Conservation (phyloP, 2,888 invertebrate genomes). For the Drosophila pegasa region DNA sequence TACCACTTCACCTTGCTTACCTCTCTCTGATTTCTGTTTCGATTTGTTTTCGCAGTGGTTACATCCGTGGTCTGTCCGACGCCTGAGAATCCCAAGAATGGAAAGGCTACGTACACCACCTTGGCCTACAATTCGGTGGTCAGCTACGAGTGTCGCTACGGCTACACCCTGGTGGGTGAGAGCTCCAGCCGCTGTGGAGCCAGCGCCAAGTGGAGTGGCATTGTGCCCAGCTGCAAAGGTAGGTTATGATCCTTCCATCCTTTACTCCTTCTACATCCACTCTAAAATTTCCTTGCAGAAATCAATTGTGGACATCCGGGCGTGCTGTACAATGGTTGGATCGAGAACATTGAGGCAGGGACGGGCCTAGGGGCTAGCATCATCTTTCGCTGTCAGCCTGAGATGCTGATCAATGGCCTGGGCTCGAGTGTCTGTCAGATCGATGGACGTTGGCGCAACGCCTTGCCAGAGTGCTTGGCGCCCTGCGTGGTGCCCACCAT, state of each 20-base stretch:
- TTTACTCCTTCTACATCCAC: neutral
- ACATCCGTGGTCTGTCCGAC: conserved; percentile 97
- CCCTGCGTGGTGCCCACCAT: conserved; percentile 97
- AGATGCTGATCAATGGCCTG: conserved; percentile 95
- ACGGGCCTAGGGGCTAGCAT: conserved; percentile 96
- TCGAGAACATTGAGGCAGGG: conserved; percentile 94
- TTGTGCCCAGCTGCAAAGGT: conserved; percentile 97
- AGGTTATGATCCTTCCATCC: conserved; percentile 12
- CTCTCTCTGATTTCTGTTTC: neutral
- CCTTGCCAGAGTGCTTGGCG: conserved; percentile 95
- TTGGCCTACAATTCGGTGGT: conserved; percentile 98
- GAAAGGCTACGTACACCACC: conserved; percentile 96
- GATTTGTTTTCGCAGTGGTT: conserved; percentile 87
- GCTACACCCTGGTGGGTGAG: conserved; percentile 95
- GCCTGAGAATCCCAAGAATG: conserved; percentile 96
- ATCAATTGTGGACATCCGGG: conserved; percentile 98
- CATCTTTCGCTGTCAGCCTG: conserved; percentile 96
- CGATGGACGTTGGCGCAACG: conserved; percentile 97
- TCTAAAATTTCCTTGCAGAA: conserved; percentile 86
- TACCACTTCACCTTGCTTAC: neutral
- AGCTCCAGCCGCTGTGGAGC: conserved; percentile 96
- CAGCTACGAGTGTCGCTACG: conserved; percentile 97
- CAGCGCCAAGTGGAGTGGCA: conserved; percentile 97
- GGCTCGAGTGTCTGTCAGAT: conserved; percentile 96
- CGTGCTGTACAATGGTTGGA: conserved; percentile 97